A percentile compares a stretch with the other conserved stretches of the same genome.
phyloP scores from a whole-genome alignment of 1,140 invertebrate genomes.

The Pollicipes pollicipes region DNA sequence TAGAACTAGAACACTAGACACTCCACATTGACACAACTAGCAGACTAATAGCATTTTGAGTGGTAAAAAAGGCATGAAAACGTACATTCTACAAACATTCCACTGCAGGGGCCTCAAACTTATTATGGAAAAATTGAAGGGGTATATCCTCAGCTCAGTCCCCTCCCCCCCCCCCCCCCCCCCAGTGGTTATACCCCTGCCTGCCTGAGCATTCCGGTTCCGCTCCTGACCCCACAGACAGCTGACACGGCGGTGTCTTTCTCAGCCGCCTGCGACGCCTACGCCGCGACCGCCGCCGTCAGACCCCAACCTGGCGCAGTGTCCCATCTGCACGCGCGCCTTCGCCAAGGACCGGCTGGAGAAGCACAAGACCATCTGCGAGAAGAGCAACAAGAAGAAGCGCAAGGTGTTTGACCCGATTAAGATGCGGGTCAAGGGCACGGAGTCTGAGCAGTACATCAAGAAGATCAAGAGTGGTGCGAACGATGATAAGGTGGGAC shows the following conservation, averaged over 20 bases:
- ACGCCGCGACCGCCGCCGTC: conserved; percentile 5
- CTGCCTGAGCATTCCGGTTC: not conserved
- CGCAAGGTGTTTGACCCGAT: conserved; percentile 70
- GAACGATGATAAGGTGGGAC: conserved; percentile 8
- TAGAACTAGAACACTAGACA: too few relatives aligned
- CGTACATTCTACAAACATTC: too few relatives aligned
- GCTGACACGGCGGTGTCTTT: conserved; percentile 8
- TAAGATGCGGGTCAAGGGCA: conserved; percentile 64
- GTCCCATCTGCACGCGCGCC: conserved; percentile 32
- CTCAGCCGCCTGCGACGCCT: conserved; percentile 10
- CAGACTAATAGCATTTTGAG: too few relatives aligned
- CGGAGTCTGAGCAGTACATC: conserved; percentile 62
- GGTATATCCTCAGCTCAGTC: too few relatives aligned
- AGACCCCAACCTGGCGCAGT: conserved; percentile 21
- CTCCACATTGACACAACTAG: too few relatives aligned
- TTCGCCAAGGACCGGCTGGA: conserved; percentile 60
- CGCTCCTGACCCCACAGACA: not conserved
- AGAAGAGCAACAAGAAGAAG: conserved; percentile 37
- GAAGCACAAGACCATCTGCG: conserved; percentile 62
- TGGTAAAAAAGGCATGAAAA: too few relatives aligned
- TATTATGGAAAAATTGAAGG: too few relatives aligned
- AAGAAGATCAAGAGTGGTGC: conserved; percentile 22
- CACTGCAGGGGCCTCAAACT: too few relatives aligned
- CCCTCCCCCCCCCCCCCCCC: not conserved
- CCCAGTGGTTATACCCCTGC: conserved; percentile 3